phyloP scores from a whole-genome alignment of 2,888 invertebrate genomes.

The Tinea semifulvella region DNA sequence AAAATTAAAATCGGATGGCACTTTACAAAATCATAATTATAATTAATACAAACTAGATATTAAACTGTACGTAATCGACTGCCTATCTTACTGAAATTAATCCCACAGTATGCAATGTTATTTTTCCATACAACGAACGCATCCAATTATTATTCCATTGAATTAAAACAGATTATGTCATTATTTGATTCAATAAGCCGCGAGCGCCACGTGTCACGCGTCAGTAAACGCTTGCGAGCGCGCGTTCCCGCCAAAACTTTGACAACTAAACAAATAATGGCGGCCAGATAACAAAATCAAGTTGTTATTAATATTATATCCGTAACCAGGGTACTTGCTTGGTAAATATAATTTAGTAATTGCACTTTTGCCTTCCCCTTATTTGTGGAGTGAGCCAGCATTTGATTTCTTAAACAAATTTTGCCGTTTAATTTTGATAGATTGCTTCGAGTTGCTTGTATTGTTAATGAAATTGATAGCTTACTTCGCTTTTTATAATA shows the following conservation, averaged over 20 bases:
- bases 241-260: not conserved
- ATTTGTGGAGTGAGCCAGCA: constrained; percentile 26
- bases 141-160: constrained; percentile 12
- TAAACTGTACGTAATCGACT: not conserved
- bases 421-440: not conserved
- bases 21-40: no score
- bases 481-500: not conserved
- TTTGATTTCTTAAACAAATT: constrained; percentile 32
- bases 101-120: constrained; percentile 3
- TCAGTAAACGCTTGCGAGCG: no score
- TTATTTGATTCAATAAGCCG: constrained; percentile 26
- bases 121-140: not conserved
- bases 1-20: no score
- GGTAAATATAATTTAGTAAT: constrained; percentile 59
- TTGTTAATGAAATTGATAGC: not conserved
- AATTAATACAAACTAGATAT: not conserved
- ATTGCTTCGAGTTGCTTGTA: not conserved
- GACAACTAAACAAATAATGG: constrained; percentile 39
- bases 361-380: constrained; percentile 37
- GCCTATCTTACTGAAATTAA: not conserved
- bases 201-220: constrained; percentile 8
- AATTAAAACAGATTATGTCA: constrained; percentile 36
- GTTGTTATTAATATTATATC: constrained; percentile 56
- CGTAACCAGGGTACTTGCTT: constrained; percentile 49
- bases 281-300: constrained; percentile 48